Evolutionary conservation across 2,113 vertebrate species (phyloP).

Genomic region (Atlantisia rogersi): DNA sequence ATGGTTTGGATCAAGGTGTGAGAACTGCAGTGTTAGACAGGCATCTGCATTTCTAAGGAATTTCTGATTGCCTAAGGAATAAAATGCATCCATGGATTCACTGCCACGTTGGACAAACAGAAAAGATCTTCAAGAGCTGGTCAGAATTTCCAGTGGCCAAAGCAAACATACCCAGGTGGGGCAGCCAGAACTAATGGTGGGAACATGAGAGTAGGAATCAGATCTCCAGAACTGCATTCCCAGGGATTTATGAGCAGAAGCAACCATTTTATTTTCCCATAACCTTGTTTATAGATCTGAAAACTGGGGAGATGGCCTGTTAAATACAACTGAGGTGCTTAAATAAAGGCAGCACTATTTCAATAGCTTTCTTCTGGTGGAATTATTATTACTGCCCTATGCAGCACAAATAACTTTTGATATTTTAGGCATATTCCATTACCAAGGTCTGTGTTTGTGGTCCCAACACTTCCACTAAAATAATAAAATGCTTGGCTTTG

Average conservation of each 20-base stretch:
- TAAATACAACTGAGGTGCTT: neutral
- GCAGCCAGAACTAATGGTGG: neutral
- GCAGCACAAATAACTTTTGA: neutral
- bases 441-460: neutral
- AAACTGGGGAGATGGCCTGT: neutral
- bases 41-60: neutral
- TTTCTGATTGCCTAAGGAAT: neutral
- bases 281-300: neutral
- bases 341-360: neutral
- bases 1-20: neutral
- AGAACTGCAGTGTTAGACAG: neutral
- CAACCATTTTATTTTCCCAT: neutral
- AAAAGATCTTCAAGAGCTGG: neutral
- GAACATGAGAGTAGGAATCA: neutral
- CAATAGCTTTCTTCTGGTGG: neutral
- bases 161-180: neutral
- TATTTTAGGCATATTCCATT: neutral
- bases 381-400: neutral
- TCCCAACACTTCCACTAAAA: neutral
- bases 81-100: neutral
- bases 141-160: neutral
- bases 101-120: neutral
- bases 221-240: neutral
- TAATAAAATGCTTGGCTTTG: neutral
- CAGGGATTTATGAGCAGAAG: neutral